Evolutionary conservation across 2,797 vertebrate genomes (phyloP).

Genomic region (Nasua narica): DNA sequence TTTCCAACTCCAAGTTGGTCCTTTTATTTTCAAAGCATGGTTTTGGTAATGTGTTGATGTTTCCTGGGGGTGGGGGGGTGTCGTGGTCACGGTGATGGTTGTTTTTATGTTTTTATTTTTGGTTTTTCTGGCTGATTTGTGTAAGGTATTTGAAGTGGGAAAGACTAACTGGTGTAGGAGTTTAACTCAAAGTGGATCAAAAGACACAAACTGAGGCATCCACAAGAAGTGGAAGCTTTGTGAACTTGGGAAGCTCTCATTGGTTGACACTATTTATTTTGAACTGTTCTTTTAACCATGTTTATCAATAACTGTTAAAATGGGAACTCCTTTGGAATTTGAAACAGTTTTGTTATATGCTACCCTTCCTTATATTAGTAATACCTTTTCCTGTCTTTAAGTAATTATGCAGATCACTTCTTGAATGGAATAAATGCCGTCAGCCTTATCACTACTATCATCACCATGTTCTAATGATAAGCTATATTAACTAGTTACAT

Average conservation of each 20-base stretch:
- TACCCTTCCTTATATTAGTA: neutral
- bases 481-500: neutral
- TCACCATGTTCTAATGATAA: neutral
- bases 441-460: neutral
- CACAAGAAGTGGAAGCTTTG: neutral
- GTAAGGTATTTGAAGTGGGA: slow-evolving; percentile 22
- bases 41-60: neutral
- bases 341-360: neutral
- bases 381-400: neutral
- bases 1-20: neutral
- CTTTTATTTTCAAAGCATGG: neutral
- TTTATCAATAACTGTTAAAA: neutral
- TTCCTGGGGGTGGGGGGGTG: neutral
- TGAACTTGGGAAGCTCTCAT: neutral
- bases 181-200: neutral
- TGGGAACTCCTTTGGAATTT: neutral
- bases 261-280: neutral
- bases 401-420: neutral
- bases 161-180: neutral
- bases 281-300: neutral
- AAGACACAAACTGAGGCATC: neutral
- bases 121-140: neutral
- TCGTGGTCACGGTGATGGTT: neutral
- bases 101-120: neutral
- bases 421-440: neutral